phyloP scores from a whole-genome alignment of 2,113 vertebrate genomes.

The Candoia aspera region DNA sequence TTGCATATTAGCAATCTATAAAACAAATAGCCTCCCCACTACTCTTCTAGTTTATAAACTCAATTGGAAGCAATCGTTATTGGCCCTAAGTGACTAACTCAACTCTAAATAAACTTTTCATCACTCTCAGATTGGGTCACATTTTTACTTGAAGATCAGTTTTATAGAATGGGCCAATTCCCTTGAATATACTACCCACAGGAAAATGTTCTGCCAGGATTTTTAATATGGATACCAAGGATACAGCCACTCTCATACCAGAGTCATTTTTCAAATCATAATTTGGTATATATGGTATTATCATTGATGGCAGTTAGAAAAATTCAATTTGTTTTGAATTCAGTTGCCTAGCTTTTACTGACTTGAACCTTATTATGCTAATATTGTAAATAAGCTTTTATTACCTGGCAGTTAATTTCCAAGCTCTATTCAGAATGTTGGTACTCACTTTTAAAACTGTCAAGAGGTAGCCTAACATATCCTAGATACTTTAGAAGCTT shows the following conservation, averaged over 20 bases:
- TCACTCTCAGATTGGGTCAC: background rate
- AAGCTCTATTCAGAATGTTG: background rate
- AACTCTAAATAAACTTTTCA: background rate
- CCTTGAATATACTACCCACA: background rate
- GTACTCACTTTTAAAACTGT: background rate
- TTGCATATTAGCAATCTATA: background rate
- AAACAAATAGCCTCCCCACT: background rate
- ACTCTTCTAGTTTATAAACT: background rate
- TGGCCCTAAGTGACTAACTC: background rate
- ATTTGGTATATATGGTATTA: background rate
- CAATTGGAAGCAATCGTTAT: background rate
- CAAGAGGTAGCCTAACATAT: background rate
- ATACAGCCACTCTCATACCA: background rate
- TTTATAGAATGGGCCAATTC: background rate
- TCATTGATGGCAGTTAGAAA: background rate
- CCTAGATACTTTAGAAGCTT: background rate
- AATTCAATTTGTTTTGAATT: background rate
- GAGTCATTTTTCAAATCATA: background rate
- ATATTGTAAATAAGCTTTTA: background rate
- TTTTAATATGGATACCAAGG: background rate
- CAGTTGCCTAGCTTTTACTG: background rate
- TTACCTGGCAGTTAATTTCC: background rate
- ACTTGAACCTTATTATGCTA: background rate
- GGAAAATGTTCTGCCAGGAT: background rate
- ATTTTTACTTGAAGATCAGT: background rate